Conservation (phyloP, 1,140 invertebrate species). For the Musca vetustissima region DNA sequence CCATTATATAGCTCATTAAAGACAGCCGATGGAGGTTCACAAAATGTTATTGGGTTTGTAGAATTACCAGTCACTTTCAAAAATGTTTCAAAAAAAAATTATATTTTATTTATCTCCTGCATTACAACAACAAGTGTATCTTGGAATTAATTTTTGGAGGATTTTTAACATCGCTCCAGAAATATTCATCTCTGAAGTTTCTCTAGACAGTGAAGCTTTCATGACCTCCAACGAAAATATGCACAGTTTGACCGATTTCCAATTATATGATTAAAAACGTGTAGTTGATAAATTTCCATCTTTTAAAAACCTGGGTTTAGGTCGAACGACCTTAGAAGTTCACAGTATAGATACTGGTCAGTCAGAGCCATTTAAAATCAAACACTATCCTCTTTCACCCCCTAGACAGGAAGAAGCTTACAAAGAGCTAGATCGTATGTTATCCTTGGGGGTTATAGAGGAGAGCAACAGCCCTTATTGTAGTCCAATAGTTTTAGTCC, state of each 20-base stretch:
- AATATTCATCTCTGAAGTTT: not conserved
- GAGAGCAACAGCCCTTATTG: slow-evolving; percentile 36
- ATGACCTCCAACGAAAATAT: not conserved
- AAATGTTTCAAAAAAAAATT: not conserved
- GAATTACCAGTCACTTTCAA: slow-evolving; percentile 6
- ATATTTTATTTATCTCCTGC: slow-evolving; percentile 9
- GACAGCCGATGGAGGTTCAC: slow-evolving; percentile 17
- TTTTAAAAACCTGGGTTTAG: slow-evolving; percentile 34
- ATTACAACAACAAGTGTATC: slow-evolving; percentile 15
- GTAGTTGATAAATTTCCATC: slow-evolving; percentile 31
- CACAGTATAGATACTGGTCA: slow-evolving; percentile 41
- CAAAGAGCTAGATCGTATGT: slow-evolving; percentile 38
- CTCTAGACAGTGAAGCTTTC: not conserved
- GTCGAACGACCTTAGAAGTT: slow-evolving; percentile 32
- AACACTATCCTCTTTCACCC: slow-evolving; percentile 37
- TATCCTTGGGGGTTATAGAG: slow-evolving; percentile 35
- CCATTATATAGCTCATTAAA: not conserved
- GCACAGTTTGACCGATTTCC: not conserved
- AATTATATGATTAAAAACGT: not conserved
- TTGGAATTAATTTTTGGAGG: slow-evolving; percentile 25
- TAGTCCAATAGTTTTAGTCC: slow-evolving; percentile 37
- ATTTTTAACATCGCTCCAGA: slow-evolving; percentile 27
- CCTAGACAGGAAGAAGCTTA: slow-evolving; percentile 27
- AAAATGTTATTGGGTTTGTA: not conserved
- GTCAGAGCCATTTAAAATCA: slow-evolving; percentile 36